phyloP scores from a whole-genome alignment of 1,140 invertebrate genomes.

The Dolichoris vasculosae region DNA sequence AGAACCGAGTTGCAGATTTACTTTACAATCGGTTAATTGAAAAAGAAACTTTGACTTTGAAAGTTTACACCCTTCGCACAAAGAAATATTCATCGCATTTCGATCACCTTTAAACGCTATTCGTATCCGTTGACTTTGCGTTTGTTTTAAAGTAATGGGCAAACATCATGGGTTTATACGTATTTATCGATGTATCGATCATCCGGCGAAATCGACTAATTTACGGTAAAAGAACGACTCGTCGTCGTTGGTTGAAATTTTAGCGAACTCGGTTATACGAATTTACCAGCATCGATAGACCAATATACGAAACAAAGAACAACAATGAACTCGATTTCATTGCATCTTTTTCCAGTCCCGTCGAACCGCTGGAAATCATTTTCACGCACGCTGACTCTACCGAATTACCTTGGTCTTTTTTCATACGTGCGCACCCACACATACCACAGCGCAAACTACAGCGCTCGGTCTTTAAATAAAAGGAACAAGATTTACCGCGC shows the following conservation, averaged over 20 bases:
- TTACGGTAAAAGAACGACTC: not conserved
- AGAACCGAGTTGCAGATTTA: too few species aligned
- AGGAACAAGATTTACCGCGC: not conserved
- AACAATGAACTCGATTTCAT: not conserved
- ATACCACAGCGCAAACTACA: not conserved
- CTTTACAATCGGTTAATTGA: not conserved
- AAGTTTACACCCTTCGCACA: not conserved
- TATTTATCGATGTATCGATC: not conserved
- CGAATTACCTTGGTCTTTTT: not conserved
- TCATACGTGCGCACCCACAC: not conserved
- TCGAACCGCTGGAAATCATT: not conserved
- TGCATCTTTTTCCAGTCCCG: not conserved
- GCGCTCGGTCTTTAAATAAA: not conserved
- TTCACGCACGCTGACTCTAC: not conserved
- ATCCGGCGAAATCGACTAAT: slow-evolving; percentile 3
- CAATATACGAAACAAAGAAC: not conserved
- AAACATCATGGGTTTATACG: not conserved
- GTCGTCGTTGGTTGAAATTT: not conserved
- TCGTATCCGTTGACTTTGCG: not conserved
- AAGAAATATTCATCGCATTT: not conserved
- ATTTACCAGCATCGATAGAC: not conserved
- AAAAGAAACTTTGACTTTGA: not conserved
- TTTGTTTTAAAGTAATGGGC: not conserved
- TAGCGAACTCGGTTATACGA: not conserved
- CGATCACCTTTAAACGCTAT: not conserved